Conservation (phyloP, 2,888 invertebrate genomes). For the Macrosiphum euphorbiae region DNA sequence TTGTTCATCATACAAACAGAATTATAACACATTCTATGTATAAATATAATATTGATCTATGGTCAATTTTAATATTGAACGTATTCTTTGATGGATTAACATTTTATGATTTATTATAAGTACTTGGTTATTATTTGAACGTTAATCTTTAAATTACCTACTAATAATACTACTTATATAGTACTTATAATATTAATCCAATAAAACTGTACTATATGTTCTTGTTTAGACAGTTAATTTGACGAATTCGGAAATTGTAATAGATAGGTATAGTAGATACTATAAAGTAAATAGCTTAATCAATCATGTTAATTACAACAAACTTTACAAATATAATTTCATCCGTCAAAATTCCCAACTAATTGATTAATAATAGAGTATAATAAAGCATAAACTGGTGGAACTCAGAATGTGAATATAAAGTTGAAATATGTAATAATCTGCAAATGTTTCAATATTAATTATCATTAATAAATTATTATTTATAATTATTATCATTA, state of each 20-base stretch:
- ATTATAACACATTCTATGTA: not conserved
- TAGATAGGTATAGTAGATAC: not conserved
- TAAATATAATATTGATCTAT: not conserved
- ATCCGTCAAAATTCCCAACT: not conserved
- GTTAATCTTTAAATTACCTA: not conserved
- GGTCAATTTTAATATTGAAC: not conserved
- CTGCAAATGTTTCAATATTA: not conserved
- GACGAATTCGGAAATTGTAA: conserved; percentile 5
- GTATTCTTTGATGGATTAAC: not conserved
- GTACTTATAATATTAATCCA: not conserved
- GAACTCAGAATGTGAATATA: not conserved
- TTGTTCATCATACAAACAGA: not conserved
- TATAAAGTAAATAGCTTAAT: conserved; percentile 20
- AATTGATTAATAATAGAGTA: not conserved
- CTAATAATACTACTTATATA: no score
- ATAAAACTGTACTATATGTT: not conserved
- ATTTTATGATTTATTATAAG: not conserved
- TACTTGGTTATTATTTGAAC: not conserved
- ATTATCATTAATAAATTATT: no score
- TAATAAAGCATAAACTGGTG: not conserved
- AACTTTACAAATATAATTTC: conserved; percentile 25
- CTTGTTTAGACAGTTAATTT: conserved; percentile 24
- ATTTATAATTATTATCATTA: no score
- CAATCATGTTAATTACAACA: conserved; percentile 28
- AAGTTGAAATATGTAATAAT: not conserved